Evolutionary conservation across 2,797 vertebrate genomes (phyloP), one percentile per base, ranked within the genome.

Genomic region (Lerista edwardsae): DNA sequence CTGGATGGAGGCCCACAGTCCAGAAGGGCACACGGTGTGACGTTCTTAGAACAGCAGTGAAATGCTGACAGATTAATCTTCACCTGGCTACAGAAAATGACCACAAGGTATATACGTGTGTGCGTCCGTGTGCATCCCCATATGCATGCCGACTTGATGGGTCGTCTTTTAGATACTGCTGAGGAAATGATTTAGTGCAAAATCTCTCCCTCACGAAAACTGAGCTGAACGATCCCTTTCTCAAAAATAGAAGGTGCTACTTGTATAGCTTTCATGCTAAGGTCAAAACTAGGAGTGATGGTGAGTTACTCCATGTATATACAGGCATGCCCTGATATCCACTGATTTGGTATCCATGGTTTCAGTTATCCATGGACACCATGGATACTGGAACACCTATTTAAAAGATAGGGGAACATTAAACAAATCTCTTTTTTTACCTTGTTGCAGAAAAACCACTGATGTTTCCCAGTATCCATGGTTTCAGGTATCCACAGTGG

Each of bases 91-190:
- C 34, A 1, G 59, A 94, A 92, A 84, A 47, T 71, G 78, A 41
- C 85, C 82, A 59, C 3, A 80, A 73, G 44, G 68, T 57, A 87
- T 74, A 65, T 82, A 39, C 25, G 59, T 57, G 87, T 74, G 68
- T 82, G 41, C 25, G 59, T 61, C 5, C 14, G 55, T 57, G 12
- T 57, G 17, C 15, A 3, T 11, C 2, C 19, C 51, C 51, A 4
- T 55, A 15, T 55, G 14, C 51, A 4, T 55, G 51, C 85, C 71
- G 83, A 21, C 55, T 74, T 81, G 39, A 59, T 90, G 88, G 89
- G 80, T 89, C 91, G 92, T 86, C 91, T 94, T 94, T 92, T 89
- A 91, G 92, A 94, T 92, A 93, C 73, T 87, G 87, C 80, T 89
- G 80, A 90, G 79, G 79, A 86, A 90, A 85, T 86, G 74, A 55